A percentile compares a stretch with the other conserved stretches of the same genome.
phyloP scores from a whole-genome alignment of 2,888 invertebrate genomes.

The Phytoseiulus persimilis region DNA sequence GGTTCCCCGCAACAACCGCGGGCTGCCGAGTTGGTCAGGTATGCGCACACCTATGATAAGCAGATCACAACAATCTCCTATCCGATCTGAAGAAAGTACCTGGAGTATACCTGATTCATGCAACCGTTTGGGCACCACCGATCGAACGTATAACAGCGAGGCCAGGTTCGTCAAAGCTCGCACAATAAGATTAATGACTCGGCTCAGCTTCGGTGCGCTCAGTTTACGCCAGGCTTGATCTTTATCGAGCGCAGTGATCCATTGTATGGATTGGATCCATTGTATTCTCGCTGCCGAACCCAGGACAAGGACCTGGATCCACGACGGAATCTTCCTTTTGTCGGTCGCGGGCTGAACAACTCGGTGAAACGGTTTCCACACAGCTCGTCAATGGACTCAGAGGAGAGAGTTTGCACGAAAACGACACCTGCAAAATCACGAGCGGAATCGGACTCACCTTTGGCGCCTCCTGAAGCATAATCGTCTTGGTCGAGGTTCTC shows the following conservation, averaged over 20 bases:
- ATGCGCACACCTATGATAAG: not conserved
- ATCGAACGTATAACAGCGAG: not conserved
- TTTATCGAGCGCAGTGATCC: not conserved
- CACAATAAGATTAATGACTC: not conserved
- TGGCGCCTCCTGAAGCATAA: not conserved
- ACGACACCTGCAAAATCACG: too few relatives aligned
- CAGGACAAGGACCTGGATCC: not conserved
- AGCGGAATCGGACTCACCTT: conserved; percentile 13
- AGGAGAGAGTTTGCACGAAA: too few relatives aligned
- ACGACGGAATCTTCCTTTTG: not conserved
- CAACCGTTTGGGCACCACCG: not conserved
- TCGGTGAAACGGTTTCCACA: too few relatives aligned
- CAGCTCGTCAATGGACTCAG: too few relatives aligned
- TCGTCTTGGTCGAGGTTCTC: conserved; percentile 35
- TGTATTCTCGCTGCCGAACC: not conserved
- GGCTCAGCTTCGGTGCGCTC: not conserved
- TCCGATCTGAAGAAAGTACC: not conserved
- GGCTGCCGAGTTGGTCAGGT: not conserved
- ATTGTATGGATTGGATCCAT: not conserved
- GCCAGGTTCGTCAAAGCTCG: not conserved
- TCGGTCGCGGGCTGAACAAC: too few relatives aligned
- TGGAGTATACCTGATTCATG: not conserved
- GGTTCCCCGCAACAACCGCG: not conserved
- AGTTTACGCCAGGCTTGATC: not conserved
- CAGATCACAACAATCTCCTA: not conserved